Evolutionary conservation across 2,113 vertebrate genomes (phyloP), one percentile per base, ranked within the genome.

Genomic region (Dicerorhinus sumatrensis): DNA sequence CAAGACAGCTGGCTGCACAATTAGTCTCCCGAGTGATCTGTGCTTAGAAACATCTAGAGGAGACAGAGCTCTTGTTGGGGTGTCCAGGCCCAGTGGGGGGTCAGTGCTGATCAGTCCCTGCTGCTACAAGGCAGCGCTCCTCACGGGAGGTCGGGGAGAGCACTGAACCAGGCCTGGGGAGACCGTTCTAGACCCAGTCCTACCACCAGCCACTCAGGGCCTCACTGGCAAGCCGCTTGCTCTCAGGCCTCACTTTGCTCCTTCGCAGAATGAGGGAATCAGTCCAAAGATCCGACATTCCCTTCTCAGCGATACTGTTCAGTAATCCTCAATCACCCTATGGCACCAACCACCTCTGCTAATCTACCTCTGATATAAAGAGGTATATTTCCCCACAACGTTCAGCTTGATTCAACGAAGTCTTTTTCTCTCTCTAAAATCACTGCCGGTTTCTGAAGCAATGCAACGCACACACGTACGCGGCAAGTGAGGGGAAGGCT

Each of bases 301-400:
- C n/a, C 48, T n/a, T 51, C 23, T 42, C 56, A 72, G 39, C n/a
- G 21, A 0, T 4, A 12, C 0, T 18, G 29, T 46, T 29, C 0
- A 0, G 11, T 6, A 29, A 39, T 3, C 79, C 60, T 54, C 13
- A 56, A 46, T 48, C 12, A 8, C 31, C 23, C 27, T 0, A 3
- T 0, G 46, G 86, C n/a, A 84, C 10, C 75, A 73, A 11, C 36
- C 29, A 60, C 25, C 54, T 73, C 13, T 3, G 51, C 33, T 72
- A 39, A 63, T 8, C 10, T 8, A 21, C 60, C 5, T 73, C 36
- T 39, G 51, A 54, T 14, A 54, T 17, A 2, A 2, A 1, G 48
- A 85, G 54, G 20, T 31, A 21, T 80, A 21, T 46, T 16, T n/a
- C 20, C 33, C 39, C 36, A 67, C 20, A 3, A 67, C 23, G 54